phyloP scores from a whole-genome alignment of 2,888 invertebrate genomes.

The Deilephila elpenor region DNA sequence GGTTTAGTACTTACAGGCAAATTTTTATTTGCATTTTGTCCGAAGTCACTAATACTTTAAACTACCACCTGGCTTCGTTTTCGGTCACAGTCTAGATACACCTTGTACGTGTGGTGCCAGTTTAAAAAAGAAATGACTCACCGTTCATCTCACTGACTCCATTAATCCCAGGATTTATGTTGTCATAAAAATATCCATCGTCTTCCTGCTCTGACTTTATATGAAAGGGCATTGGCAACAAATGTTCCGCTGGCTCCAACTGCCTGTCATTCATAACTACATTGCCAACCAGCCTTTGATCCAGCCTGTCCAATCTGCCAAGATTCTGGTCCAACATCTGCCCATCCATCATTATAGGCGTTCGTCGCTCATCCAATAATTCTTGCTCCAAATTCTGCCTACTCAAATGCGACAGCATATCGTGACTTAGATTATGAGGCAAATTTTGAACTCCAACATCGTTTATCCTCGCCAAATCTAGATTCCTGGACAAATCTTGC shows the following conservation, averaged over 20 bases:
- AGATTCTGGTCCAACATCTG: slow-evolving; percentile 35
- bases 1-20: too few relatives aligned
- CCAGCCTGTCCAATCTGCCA: slow-evolving; percentile 42
- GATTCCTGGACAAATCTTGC: slow-evolving; percentile 53
- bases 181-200: slow-evolving; percentile 75
- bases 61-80: too few relatives aligned
- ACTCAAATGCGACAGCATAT: slow-evolving; percentile 63
- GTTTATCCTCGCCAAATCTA: slow-evolving; percentile 49
- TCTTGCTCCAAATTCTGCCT: slow-evolving; percentile 60
- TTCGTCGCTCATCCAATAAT: slow-evolving; percentile 50
- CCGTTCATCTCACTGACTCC: slow-evolving; percentile 61
- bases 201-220: slow-evolving; percentile 78
- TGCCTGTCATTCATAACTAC: slow-evolving; percentile 50
- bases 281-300: slow-evolving; percentile 42
- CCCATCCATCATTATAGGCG: slow-evolving; percentile 42
- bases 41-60: too few relatives aligned
- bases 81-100: too few relatives aligned
- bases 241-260: slow-evolving; percentile 57
- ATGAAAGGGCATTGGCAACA: slow-evolving; percentile 70
- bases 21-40: too few relatives aligned
- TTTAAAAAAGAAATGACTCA: slow-evolving; percentile 51
- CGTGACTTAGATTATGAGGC: slow-evolving; percentile 58
- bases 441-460: slow-evolving; percentile 39
- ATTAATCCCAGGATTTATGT: slow-evolving; percentile 57
- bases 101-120: too few relatives aligned